Evolutionary conservation across 37 sponge, comb jelly and placozoan species (phyloP).

Genomic region (Aphrocallistes beatrix): DNA sequence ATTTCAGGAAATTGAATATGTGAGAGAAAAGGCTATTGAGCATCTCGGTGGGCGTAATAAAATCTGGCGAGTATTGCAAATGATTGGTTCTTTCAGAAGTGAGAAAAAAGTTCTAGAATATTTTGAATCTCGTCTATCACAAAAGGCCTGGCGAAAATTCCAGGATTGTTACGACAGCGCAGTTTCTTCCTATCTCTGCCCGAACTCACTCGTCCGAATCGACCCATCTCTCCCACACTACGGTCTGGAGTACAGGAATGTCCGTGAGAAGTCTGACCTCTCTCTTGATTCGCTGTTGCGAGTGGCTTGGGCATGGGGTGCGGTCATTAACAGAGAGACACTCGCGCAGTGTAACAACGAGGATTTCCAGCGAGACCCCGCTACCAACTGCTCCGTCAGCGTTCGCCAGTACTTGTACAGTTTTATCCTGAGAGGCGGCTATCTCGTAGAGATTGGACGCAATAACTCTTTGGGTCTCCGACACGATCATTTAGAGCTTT

Average conservation of each 20-base stretch:
- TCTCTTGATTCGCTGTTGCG: background rate
- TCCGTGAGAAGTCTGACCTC: background rate
- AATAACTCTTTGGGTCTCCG: background rate
- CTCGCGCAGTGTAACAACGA: background rate
- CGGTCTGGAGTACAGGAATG: background rate
- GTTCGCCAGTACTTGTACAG: background rate
- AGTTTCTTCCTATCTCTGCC: background rate
- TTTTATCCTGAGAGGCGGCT: background rate
- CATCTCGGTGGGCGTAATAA: background rate
- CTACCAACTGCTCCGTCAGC: background rate
- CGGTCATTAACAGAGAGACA: background rate
- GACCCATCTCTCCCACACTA: background rate
- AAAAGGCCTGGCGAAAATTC: background rate
- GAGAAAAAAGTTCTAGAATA: background rate
- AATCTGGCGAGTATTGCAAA: background rate
- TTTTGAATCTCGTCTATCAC: background rate
- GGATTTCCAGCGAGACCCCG: background rate
- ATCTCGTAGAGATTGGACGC: background rate
- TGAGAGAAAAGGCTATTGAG: background rate
- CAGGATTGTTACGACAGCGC: background rate
- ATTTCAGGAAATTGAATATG: background rate
- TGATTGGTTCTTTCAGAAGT: background rate
- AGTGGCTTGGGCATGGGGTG: background rate
- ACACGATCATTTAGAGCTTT: background rate
- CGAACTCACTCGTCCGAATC: background rate